Evolutionary conservation across 1,140 invertebrate species (phyloP), one percentile per base, ranked within the genome.

Genomic region (Mactra quadrangularis): DNA sequence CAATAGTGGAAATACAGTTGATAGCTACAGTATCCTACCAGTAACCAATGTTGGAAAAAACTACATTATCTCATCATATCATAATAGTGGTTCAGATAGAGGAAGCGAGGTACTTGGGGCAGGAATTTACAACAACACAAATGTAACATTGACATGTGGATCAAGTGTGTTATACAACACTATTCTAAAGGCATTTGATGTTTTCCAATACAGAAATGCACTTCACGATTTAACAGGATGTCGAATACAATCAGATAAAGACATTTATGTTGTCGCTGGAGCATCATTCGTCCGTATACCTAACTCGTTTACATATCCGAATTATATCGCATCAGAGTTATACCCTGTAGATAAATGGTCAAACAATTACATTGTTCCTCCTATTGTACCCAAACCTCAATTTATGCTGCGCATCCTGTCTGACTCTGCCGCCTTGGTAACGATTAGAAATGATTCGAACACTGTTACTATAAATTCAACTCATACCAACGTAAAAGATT

Each of bases 21-120:
- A 62, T 35, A 38, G 27, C 17, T 62, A 62, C 22, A 62, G 35
- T 22, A 22, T 62, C 22, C 27, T 62, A 62, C 59, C 59, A 19
- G n/a, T 62, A 3, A 15, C 9, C 15, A 29, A 22, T 1, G 3
- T 62, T 19, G 59, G 59, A 38, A 62, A 62, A 6, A n/a, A 41
- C 4, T 62, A 62, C 33, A 62, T 38, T 17, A 41, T 62, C 1
- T 35, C 29, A 2, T 38, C 31, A 11, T 62, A 62, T 38, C 3
- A 7, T 13, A n/a, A 33, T 19, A n/a, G 7, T 6, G 2, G 17
- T 17, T 35, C 7, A 9, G 4, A 19, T 31, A 35, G 31, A 35
- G 59, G 59, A 62, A 62, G 59, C 33, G 33, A 3, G 33, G 1
- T 62, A 17, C 17, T 62, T 15, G 59, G 33, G 35, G 59, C 31